These are phyloP conservation scores for Delia radicum DNA, from an alignment of 1,140 invertebrate species.

Conservation along the genomic window DNA sequence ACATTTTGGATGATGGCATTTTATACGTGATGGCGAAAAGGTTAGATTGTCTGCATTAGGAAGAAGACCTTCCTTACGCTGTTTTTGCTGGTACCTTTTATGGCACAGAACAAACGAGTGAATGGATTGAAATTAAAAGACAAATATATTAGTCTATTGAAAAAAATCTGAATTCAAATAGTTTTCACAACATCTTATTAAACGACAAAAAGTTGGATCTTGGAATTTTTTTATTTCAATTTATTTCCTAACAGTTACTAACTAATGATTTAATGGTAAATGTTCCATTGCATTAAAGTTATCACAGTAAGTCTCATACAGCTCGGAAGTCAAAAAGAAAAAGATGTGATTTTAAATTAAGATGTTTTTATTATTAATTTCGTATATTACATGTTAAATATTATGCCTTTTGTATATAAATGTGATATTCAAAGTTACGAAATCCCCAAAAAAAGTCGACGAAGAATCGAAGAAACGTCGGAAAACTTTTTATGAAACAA, in stretches of 20 bases:
- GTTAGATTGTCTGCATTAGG: slow-evolving; percentile 54
- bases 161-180: neutral
- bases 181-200: neutral
- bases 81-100: slow-evolving; percentile 49
- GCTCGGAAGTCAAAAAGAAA: too few relatives aligned
- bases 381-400: too few relatives aligned
- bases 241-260: neutral
- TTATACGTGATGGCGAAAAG: slow-evolving; percentile 54
- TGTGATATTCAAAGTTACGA: too few relatives aligned
- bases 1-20: slow-evolving; percentile 55
- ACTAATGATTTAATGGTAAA: neutral
- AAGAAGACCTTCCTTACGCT: slow-evolving; percentile 51
- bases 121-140: slow-evolving; percentile 12
- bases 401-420: too few relatives aligned
- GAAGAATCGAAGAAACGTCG: too few relatives aligned
- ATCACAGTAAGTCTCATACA: too few relatives aligned
- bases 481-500: too few relatives aligned
- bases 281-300: neutral
- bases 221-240: neutral
- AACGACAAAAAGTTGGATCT: slow-evolving; percentile 3
- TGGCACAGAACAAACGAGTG: neutral
- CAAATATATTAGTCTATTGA: slow-evolving; percentile 2
- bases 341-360: too few relatives aligned
- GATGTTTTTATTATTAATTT: too few relatives aligned
- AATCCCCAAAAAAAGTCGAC: too few relatives aligned